Evolutionary conservation across 2,113 vertebrate species (phyloP).

Genomic region (Dicrurus megarhynchus): DNA sequence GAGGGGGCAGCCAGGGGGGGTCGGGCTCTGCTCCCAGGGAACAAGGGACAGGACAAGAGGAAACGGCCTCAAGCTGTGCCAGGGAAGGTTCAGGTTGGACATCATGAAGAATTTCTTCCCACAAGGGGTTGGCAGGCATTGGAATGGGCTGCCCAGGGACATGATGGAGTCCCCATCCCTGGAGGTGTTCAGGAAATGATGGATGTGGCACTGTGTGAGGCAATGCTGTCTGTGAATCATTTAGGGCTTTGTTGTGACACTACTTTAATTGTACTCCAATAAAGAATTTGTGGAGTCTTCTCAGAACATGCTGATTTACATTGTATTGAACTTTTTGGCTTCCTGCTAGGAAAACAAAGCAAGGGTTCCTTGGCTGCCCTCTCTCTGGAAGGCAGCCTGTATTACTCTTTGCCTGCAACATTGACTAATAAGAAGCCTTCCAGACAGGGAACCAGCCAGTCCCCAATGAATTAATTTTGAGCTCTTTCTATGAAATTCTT

Average conservation of each 20-base stretch:
- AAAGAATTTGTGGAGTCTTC: not conserved
- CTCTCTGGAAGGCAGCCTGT: not conserved
- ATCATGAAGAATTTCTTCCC: not conserved
- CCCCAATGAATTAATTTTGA: not conserved
- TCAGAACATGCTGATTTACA: not conserved
- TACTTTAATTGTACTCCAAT: not conserved
- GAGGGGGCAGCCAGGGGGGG: accelerated
- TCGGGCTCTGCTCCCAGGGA: accelerated
- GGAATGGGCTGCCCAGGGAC: not conserved
- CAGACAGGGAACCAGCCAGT: not conserved
- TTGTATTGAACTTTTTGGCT: not conserved
- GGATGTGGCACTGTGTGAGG: not conserved
- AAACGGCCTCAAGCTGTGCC: not conserved
- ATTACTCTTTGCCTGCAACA: not conserved
- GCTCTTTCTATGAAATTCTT: not conserved
- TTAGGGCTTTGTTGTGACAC: not conserved
- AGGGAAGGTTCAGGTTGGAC: not conserved
- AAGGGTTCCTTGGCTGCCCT: not conserved
- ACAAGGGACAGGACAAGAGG: not conserved
- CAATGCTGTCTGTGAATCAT: not conserved
- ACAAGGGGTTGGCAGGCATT: not conserved
- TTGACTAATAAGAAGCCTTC: not conserved
- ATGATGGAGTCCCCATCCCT: not conserved
- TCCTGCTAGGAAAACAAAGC: not conserved
- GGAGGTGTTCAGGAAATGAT: not conserved